Conservation (phyloP, 2,113 vertebrate genomes). For the Sus scrofa region DNA sequence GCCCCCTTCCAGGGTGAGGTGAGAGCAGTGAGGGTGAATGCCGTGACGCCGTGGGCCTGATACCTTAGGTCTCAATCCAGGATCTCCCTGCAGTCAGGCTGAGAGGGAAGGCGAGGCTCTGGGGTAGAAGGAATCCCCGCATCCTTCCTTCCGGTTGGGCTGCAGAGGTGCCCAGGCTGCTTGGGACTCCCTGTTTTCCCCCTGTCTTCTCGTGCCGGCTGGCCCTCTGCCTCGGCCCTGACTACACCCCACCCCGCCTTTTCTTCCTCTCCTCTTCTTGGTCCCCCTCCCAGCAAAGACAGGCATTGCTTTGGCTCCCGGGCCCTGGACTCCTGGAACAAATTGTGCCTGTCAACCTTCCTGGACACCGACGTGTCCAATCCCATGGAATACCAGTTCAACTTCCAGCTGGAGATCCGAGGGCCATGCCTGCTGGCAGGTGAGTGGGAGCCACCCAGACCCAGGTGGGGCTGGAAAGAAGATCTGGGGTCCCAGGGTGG, state of each 20-base stretch:
- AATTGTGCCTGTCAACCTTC: conserved; percentile 90
- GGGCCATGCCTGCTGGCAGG: conserved; percentile 96
- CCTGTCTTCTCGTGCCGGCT: accelerated
- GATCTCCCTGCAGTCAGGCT: background rate
- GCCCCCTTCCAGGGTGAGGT: too few species aligned
- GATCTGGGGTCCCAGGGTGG: background rate
- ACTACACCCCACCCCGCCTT: accelerated
- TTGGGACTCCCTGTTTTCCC: background rate
- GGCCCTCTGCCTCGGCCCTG: background rate
- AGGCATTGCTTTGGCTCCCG: conserved; percentile 77
- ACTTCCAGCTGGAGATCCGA: conserved; percentile 96
- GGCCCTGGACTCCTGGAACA: conserved; percentile 85
- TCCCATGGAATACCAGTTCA: conserved; percentile 96
- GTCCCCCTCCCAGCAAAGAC: conserved; percentile 83
- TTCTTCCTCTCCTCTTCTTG: accelerated
- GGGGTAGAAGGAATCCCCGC: background rate
- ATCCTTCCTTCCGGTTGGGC: background rate
- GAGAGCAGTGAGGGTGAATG: accelerated
- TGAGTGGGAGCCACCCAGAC: conserved; percentile 72
- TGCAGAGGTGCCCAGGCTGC: background rate
- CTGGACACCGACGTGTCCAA: conserved; percentile 93
- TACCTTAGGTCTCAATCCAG: background rate
- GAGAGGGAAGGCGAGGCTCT: too few species aligned
- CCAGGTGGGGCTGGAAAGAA: background rate
- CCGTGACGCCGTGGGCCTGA: background rate